These are phyloP conservation scores for Petrocephalus zakoni DNA, from an alignment of 2,113 vertebrate genomes.

Conservation along the genomic window DNA sequence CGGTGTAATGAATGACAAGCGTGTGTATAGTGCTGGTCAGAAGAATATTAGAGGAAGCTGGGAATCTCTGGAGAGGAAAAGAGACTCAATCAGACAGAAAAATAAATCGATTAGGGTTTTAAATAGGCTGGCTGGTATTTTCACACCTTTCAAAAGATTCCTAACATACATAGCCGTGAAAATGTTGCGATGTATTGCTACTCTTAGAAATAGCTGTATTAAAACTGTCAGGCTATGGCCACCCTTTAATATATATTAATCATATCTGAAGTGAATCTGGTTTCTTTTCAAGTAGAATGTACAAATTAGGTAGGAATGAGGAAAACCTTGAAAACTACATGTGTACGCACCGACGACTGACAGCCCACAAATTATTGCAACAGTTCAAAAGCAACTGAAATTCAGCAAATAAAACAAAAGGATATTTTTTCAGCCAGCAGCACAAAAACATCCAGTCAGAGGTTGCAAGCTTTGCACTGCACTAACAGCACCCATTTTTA, in stretches of 20 bases:
- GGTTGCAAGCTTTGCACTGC: neutral
- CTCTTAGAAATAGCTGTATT: neutral
- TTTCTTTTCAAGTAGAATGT: neutral
- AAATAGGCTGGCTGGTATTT: neutral
- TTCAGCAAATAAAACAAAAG: neutral
- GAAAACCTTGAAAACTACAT: neutral
- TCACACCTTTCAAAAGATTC: neutral
- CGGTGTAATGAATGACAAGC: neutral
- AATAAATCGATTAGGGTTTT: neutral
- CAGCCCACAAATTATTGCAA: neutral
- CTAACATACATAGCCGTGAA: neutral
- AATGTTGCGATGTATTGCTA: neutral
- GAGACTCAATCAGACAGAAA: neutral
- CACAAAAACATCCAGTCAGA: neutral
- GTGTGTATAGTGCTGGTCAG: neutral
- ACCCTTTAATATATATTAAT: neutral
- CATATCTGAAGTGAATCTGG: neutral
- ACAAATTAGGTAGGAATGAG: neutral
- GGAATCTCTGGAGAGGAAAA: neutral
- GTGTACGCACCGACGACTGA: neutral
- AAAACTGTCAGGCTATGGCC: neutral
- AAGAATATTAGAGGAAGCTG: neutral
- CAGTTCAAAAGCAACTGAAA: neutral
- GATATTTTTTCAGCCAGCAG: neutral
- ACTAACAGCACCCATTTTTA: neutral